Evolutionary conservation across 2,797 vertebrate species (phyloP), one percentile per base, ranked within the genome.

Genomic region (Chelmon rostratus): DNA sequence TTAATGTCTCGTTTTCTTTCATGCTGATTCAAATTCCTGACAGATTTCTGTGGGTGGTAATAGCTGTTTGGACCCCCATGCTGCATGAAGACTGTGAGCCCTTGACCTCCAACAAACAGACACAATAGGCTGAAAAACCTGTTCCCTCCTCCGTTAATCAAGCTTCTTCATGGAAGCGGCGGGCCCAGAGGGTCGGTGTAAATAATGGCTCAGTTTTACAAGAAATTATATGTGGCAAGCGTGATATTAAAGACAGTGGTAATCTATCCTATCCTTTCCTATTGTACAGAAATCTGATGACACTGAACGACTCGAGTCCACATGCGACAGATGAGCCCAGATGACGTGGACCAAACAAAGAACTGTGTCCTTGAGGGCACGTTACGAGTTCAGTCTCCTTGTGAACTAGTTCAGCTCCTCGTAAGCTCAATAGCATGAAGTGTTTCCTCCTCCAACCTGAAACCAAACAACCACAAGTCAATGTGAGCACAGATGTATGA

Each of bases 91-190:
- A 59, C n/a, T 11, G 19, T 56, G 21, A 37, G 46, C 31, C 33
- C 33, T 38, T 61, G 38, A 50, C 50, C 66, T 46, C n/a, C 61
- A 23, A 49, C 18, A 38, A 64, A 38, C 62, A 9, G 44, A 57
- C 19, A 49, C 5, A 66, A 33, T 10, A 18, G 21, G 6, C 28
- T 50, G 46, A 53, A 38, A 61, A 69, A 8, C 21, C 8, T 18
- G 31, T 37, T 49, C 37, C 38, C 21, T 8, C 38, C 44, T 33
- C 31, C 15, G 33, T 62, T 80, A 68, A 75, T 81, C 47, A 83
- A 59, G 72, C 13, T 12, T 18, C 59, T 65, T 76, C 52, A 68
- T 37, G 10, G 49, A 71, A 19, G 35, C 35, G 47, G 44, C 33
- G 63, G 54, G 35, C 25, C 4, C 9, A 65, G 10, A 49, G 47